phyloP scores from a whole-genome alignment of 1,140 invertebrate genomes.

The Drosophila sp. region DNA sequence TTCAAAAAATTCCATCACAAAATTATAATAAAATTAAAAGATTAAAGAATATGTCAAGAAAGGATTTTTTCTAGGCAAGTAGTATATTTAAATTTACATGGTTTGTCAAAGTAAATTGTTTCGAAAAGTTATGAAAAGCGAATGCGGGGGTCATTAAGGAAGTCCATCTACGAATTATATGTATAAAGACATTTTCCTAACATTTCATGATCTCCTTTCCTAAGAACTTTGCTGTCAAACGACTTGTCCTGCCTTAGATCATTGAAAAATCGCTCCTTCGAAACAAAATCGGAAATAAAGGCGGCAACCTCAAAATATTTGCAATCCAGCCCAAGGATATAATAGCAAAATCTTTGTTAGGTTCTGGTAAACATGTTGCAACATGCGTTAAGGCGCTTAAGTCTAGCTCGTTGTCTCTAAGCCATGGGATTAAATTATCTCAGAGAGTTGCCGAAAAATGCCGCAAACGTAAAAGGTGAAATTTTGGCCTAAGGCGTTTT shows the following conservation, averaged over 20 bases:
- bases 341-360: constrained; percentile 56
- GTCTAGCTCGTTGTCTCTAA: constrained; percentile 65
- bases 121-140: too few species aligned
- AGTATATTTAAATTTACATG: too few species aligned
- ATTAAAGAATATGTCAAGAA: too few species aligned
- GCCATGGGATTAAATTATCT: constrained; percentile 74
- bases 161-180: background rate
- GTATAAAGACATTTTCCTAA: constrained; percentile 32
- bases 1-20: too few species aligned
- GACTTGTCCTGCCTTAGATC: constrained; percentile 46
- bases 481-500: background rate
- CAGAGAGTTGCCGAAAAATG: constrained; percentile 38
- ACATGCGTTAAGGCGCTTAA: constrained; percentile 69
- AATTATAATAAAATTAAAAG: too few species aligned
- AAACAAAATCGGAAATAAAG: constrained; percentile 39
- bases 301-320: constrained; percentile 68
- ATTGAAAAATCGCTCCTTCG: constrained; percentile 44
- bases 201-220: constrained; percentile 26
- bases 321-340: constrained; percentile 31
- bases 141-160: too few species aligned
- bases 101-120: too few species aligned
- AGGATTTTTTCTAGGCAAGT: too few species aligned
- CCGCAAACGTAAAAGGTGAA: constrained; percentile 58
- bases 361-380: constrained; percentile 62
- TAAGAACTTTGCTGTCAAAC: constrained; percentile 37